phyloP scores from a whole-genome alignment of 2,113 vertebrate genomes.

The Regulus satrapa region DNA sequence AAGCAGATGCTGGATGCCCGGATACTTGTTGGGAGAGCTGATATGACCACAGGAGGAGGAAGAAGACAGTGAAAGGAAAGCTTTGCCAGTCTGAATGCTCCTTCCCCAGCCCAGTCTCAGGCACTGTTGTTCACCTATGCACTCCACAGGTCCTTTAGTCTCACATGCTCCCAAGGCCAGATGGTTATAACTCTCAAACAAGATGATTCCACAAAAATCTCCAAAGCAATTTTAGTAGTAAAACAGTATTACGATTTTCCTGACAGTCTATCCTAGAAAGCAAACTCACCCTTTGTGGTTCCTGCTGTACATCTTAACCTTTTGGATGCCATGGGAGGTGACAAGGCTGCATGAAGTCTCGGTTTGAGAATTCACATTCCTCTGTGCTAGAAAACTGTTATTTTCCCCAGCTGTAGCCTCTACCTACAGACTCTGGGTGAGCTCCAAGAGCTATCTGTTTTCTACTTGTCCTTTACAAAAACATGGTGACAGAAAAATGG shows the following conservation, averaged over 20 bases:
- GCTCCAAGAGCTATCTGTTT: not conserved
- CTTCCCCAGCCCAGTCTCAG: not conserved
- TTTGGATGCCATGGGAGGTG: not conserved
- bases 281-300: not conserved
- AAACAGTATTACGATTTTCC: not conserved
- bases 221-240: not conserved
- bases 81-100: not conserved
- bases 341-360: not conserved
- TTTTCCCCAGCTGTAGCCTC: not conserved
- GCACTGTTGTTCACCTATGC: not conserved
- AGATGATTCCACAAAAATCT: constrained; percentile 23
- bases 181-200: not conserved
- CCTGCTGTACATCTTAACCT: not conserved
- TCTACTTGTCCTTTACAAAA: not conserved
- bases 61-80: not conserved
- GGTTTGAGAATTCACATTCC: not conserved
- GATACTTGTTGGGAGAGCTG: not conserved
- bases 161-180: not conserved
- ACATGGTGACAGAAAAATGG: not conserved
- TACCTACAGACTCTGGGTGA: not conserved
- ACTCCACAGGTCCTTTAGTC: not conserved
- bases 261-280: not conserved
- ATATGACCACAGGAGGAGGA: not conserved
- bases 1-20: rapidly evolving
- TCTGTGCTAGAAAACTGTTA: not conserved